These are phyloP conservation scores for Malaclemys terrapin DNA, from an alignment of 2,113 vertebrate genomes.

Conservation along the genomic window DNA sequence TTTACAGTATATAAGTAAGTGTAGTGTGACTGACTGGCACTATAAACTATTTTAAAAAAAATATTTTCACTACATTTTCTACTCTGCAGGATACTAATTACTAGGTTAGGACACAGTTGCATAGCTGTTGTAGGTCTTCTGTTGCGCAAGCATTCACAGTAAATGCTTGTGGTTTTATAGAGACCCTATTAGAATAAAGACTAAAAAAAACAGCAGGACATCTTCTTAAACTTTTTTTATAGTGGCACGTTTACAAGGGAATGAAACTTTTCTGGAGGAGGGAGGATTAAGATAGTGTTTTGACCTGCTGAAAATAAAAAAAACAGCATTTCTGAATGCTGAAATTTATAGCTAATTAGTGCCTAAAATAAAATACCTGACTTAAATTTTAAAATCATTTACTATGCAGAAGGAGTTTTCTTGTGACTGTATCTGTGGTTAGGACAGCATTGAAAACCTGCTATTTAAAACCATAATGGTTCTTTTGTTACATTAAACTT, in stretches of 20 bases:
- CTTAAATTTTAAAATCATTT: neutral
- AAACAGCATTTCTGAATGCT: conserved; percentile 26
- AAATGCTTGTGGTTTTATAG: conserved; percentile 22
- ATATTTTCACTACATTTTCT: neutral
- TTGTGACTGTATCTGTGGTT: neutral
- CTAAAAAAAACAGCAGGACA: conserved; percentile 17
- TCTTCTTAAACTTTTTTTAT: conserved; percentile 1
- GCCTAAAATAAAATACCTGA: neutral
- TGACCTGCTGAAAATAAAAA: conserved; percentile 39
- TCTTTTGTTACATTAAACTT: neutral
- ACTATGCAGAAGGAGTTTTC: neutral
- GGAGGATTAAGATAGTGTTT: conserved; percentile 33
- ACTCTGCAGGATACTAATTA: neutral
- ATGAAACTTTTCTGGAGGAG: neutral
- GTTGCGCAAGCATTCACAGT: neutral
- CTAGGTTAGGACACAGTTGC: neutral
- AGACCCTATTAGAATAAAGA: conserved; percentile 22
- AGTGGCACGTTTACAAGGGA: conserved; percentile 30
- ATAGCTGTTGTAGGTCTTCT: neutral
- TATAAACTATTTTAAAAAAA: neutral
- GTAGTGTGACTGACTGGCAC: neutral
- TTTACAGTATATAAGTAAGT: neutral
- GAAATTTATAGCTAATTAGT: conserved; percentile 32
- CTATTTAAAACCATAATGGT: neutral
- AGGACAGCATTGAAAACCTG: neutral